phyloP scores from a whole-genome alignment of 1,140 invertebrate species.

The Limonius californicus region DNA sequence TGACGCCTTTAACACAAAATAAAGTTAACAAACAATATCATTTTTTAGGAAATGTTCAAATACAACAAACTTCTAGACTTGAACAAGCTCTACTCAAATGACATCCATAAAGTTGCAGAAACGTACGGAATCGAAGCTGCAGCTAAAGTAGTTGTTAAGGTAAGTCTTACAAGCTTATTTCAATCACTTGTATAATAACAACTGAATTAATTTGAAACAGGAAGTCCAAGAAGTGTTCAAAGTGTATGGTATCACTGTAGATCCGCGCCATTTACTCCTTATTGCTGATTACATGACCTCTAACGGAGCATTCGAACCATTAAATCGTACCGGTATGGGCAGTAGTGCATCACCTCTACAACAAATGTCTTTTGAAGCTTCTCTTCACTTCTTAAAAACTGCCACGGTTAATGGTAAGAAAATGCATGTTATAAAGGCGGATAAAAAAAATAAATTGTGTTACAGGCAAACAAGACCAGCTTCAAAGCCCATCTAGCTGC shows the following conservation, averaged over 20 bases:
- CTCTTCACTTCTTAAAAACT: slow-evolving; percentile 79
- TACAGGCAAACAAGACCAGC: slow-evolving; percentile 64
- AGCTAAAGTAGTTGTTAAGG: slow-evolving; percentile 76
- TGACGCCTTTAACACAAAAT: no score
- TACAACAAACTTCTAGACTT: slow-evolving; percentile 79
- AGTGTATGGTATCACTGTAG: slow-evolving; percentile 94
- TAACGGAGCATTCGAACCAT: slow-evolving; percentile 82
- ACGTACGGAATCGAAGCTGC: slow-evolving; percentile 97
- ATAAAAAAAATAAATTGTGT: slow-evolving; percentile 22
- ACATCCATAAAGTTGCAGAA: slow-evolving; percentile 85
- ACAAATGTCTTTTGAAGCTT: slow-evolving; percentile 98
- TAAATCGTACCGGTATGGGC: slow-evolving; percentile 88
- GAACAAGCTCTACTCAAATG: slow-evolving; percentile 87
- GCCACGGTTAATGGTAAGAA: slow-evolving; percentile 66
- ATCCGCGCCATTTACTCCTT: slow-evolving; percentile 87
- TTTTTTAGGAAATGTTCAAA: slow-evolving; percentile 74
- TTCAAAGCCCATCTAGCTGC: slow-evolving; percentile 84
- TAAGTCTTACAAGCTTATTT: slow-evolving; percentile 17
- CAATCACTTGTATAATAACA: background rate
- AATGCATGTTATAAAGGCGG: background rate
- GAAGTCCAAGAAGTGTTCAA: slow-evolving; percentile 92
- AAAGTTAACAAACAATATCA: no score
- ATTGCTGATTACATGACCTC: slow-evolving; percentile 98
- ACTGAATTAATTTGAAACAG: slow-evolving; percentile 20
- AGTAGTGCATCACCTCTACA: slow-evolving; percentile 87